phyloP scores from a whole-genome alignment of 2,888 invertebrate species.

The Linnaemya tessellans region DNA sequence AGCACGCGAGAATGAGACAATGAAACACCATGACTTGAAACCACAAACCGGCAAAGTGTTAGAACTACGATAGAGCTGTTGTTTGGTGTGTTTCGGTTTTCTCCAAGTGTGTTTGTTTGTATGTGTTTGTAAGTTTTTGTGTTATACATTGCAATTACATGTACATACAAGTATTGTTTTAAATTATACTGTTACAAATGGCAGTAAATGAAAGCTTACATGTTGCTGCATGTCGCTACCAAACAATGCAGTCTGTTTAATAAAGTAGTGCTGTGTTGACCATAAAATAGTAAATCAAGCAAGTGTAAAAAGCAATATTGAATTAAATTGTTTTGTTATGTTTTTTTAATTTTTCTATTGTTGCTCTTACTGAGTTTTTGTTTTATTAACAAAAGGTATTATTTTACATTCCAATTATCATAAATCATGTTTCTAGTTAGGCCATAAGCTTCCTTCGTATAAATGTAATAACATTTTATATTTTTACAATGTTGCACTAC shows the following conservation, averaged over 20 bases:
- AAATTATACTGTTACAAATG: slow-evolving; percentile 26
- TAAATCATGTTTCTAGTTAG: slow-evolving; percentile 48
- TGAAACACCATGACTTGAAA: slow-evolving; percentile 13
- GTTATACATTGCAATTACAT: slow-evolving; percentile 19
- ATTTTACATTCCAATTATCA: slow-evolving; percentile 47
- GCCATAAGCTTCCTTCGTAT: background rate
- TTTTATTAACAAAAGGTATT: slow-evolving; percentile 43
- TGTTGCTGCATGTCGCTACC: slow-evolving; percentile 4
- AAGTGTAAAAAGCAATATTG: slow-evolving; percentile 48
- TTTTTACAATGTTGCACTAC: slow-evolving; percentile 9
- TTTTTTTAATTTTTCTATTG: slow-evolving; percentile 36
- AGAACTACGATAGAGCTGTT: slow-evolving; percentile 43
- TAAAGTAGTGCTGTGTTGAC: slow-evolving; percentile 36
- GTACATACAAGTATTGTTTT: too few relatives aligned
- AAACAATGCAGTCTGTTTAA: background rate
- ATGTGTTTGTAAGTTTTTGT: background rate
- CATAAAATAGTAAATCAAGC: slow-evolving; percentile 54
- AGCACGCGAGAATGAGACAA: slow-evolving; percentile 7
- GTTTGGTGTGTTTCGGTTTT: background rate
- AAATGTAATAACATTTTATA: slow-evolving; percentile 1
- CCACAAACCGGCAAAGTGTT: slow-evolving; percentile 37
- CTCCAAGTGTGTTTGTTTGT: background rate
- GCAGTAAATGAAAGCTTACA: slow-evolving; percentile 10
- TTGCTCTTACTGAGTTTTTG: background rate
- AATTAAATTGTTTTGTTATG: slow-evolving; percentile 60